phyloP scores from a whole-genome alignment of 2,888 invertebrate genomes.

The Amiota minor region DNA sequence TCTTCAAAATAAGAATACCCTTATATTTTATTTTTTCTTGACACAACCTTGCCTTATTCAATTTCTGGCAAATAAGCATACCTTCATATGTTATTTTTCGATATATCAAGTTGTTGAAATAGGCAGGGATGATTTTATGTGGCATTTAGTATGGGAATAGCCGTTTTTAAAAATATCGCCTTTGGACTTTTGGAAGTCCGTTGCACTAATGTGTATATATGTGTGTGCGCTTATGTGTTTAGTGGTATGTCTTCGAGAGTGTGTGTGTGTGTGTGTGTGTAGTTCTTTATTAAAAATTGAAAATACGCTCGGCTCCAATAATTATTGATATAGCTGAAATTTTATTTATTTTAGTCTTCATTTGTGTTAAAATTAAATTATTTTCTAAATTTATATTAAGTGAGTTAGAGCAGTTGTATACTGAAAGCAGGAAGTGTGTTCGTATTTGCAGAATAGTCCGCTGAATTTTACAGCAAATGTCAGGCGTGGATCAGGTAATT shows the following conservation, averaged over 20 bases:
- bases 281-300: constrained; percentile 52
- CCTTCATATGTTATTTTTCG: no score
- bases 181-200: background rate
- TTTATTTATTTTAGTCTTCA: constrained; percentile 60
- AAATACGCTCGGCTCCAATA: constrained; percentile 50
- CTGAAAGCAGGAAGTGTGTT: constrained; percentile 22
- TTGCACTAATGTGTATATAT: constrained; percentile 1
- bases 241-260: constrained; percentile 32
- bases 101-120: no score
- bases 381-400: constrained; percentile 27
- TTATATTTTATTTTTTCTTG: no score
- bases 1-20: no score
- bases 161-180: constrained; percentile 2
- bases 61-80: background rate
- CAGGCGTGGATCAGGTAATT: constrained; percentile 91
- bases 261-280: constrained; percentile 51
- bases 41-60: no score
- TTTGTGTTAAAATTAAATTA: constrained; percentile 55
- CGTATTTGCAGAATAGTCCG: constrained; percentile 23
- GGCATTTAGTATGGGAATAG: background rate
- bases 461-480: constrained; percentile 79
- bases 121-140: no score
- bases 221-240: constrained; percentile 39
- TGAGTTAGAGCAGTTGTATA: constrained; percentile 8
- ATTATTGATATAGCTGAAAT: constrained; percentile 49